These are phyloP conservation scores for Synanthedon formicaeformis DNA, from an alignment of 2,888 invertebrate species.

Conservation along the genomic window DNA sequence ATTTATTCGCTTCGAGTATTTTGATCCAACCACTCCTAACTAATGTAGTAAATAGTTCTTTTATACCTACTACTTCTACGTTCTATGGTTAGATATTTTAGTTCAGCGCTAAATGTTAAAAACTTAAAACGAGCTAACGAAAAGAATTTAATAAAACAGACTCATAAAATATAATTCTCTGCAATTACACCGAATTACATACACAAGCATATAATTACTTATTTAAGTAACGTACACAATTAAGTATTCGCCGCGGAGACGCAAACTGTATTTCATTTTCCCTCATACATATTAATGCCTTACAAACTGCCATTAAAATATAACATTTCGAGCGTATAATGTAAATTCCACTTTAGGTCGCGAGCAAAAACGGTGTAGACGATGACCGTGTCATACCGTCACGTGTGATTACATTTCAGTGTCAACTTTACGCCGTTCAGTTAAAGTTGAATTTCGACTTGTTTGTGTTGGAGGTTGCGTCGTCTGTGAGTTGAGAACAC, in stretches of 20 bases:
- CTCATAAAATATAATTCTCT: too few relatives aligned
- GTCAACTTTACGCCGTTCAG: not conserved
- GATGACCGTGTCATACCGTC: not conserved
- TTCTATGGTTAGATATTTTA: too few relatives aligned
- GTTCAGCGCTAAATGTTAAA: too few relatives aligned
- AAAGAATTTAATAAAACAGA: too few relatives aligned
- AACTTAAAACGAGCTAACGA: too few relatives aligned
- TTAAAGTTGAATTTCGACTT: not conserved
- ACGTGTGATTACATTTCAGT: not conserved
- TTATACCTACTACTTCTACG: too few relatives aligned
- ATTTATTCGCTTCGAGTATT: too few relatives aligned
- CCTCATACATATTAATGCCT: conserved; percentile 3
- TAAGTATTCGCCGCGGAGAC: not conserved
- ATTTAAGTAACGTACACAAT: not conserved
- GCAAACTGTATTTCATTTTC: conserved; percentile 1
- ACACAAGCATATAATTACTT: not conserved
- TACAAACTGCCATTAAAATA: conserved; percentile 1
- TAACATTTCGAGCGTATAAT: conserved; percentile 2
- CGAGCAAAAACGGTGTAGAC: not conserved
- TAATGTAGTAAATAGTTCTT: too few relatives aligned
- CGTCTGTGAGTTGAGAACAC: not conserved
- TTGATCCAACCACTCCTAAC: too few relatives aligned
- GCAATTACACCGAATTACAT: too few relatives aligned
- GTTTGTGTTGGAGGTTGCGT: not conserved
- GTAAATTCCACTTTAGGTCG: not conserved